Base-by-base conservation (phyloP, 2,888 invertebrate genomes). In the Drosophila robusta region DNA sequence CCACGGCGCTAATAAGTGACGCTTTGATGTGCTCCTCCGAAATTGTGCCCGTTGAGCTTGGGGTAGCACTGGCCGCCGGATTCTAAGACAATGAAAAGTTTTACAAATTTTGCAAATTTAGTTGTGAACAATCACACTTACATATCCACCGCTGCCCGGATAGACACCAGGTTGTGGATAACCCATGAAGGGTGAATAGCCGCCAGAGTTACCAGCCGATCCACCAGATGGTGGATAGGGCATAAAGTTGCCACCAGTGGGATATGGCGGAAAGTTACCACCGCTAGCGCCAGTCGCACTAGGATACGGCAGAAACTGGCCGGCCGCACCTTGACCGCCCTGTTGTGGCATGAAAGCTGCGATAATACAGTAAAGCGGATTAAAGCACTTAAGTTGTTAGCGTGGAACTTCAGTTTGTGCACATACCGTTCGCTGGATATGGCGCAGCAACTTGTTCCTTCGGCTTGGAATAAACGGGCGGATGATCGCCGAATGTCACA, bases 1-100 rank as follows among this genome's bases (percentile, higher is more conserved):
- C 98, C 1, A 99, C 97, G 24, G 99, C 99, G 61, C 98, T 98
- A 16, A 98, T 93, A 22, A 99, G 93, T 1, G 99, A 99, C 26
- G 97, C 97, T 90, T 97, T 95, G 72, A 99, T 97, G 91, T 99
- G 98, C 90, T 98, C 98, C 86, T 98, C 98, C 49, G 98, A 96
- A 63, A 98, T 98, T n/a, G 97, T 97, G 18, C 97, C 96, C 34
- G 92, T 93, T 62, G 94, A 93, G 56, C 93, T 93, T 16, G 75
- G 36, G 54, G 46, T 69, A 7, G 92, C 91, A 83, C 94, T 92
- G 14, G 70, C 90, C 5, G 61, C 57, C 16, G 91, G 76, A 64
- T 90, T 91, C 92, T 92, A 45, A 26, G 34, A 11, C 7, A 18
- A 34, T n/a, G 0, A 7, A 16, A 7, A 22, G 9, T 7, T 26